phyloP scores from a whole-genome alignment of 1,140 invertebrate genomes.

The Mercenaria mercenaria region DNA sequence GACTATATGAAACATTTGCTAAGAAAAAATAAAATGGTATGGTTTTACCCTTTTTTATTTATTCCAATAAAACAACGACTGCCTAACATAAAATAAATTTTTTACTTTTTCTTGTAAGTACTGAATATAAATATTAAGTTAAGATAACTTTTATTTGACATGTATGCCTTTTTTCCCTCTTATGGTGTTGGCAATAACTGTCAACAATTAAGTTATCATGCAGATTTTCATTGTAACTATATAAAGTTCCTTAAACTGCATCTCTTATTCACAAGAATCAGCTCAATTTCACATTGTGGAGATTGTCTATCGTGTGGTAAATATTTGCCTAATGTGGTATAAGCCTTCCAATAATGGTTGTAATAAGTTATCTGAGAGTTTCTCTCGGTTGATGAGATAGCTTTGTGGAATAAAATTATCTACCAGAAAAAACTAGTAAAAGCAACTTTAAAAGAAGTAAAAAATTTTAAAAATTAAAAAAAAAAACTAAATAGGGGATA shows the following conservation, averaged over 20 bases:
- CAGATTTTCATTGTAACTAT: too few species aligned
- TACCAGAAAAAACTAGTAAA: not conserved
- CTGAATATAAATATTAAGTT: too few species aligned
- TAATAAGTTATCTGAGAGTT: not conserved
- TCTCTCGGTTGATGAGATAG: not conserved
- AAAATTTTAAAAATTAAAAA: not conserved
- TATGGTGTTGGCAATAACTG: too few species aligned
- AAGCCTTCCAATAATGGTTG: not conserved
- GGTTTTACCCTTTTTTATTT: too few species aligned
- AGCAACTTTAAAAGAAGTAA: not conserved
- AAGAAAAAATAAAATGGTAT: too few species aligned
- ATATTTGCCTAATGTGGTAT: constrained; percentile 5
- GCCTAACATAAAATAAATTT: too few species aligned
- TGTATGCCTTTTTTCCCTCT: too few species aligned
- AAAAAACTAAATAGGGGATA: not conserved
- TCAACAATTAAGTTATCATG: too few species aligned
- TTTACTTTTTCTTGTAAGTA: too few species aligned
- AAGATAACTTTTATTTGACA: too few species aligned
- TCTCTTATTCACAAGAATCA: not conserved
- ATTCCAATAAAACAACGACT: too few species aligned
- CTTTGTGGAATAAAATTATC: not conserved
- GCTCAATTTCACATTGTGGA: not conserved
- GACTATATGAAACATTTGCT: too few species aligned
- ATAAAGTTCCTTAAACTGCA: not conserved
- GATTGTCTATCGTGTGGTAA: not conserved